A percentile compares a stretch with the other conserved stretches of the same genome.
These are phyloP conservation scores for Vireo altiloquus DNA, from an alignment of 2,113 vertebrate genomes.

Conservation along the genomic window DNA sequence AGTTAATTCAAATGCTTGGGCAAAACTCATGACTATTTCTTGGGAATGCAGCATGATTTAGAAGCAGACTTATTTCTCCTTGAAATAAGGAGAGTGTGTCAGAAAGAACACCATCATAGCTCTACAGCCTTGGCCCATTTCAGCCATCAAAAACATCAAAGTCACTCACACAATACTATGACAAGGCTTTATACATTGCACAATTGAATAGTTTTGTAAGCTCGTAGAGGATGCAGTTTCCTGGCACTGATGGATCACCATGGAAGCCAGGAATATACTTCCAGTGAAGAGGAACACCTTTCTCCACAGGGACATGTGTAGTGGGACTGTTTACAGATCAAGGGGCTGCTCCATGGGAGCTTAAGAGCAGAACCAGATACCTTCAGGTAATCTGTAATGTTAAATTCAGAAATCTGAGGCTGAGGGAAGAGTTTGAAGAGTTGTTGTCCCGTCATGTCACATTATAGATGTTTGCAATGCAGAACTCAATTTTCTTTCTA, in stretches of 20 bases:
- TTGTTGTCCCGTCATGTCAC: not conserved
- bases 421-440: not conserved
- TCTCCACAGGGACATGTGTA: not conserved
- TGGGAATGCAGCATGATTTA: not conserved
- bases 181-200: not conserved
- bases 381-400: not conserved
- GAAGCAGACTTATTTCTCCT: not conserved
- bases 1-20: not conserved
- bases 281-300: not conserved
- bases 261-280: not conserved
- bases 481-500: not conserved
- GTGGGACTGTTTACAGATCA: not conserved
- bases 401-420: not conserved
- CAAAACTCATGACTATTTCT: constrained; percentile 1
- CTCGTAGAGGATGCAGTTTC: not conserved
- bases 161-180: not conserved
- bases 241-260: not conserved
- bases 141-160: not conserved
- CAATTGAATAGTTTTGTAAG: not conserved
- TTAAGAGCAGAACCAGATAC: not conserved
- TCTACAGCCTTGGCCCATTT: not conserved
- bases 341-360: not conserved
- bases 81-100: not conserved
- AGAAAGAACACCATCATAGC: not conserved
- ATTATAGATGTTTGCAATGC: not conserved